These are phyloP conservation scores for Poeciliopsis gracilis DNA, from an alignment of 2,797 vertebrate species.

Conservation along the genomic window DNA sequence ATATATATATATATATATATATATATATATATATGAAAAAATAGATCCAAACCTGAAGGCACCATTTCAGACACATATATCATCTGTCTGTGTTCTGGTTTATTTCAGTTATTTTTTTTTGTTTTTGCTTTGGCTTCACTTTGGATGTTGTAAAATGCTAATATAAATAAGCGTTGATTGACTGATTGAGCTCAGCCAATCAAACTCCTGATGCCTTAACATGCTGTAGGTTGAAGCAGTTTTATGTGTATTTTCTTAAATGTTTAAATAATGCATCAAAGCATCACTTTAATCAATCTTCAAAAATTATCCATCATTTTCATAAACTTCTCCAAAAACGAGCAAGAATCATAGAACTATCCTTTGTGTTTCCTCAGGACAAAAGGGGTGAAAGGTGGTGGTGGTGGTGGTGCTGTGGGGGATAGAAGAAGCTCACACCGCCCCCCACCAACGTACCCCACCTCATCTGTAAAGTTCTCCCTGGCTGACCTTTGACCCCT, in stretches of 20 bases:
- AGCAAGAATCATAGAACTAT: neutral
- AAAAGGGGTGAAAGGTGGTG: constrained; percentile 73
- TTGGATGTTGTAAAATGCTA: neutral
- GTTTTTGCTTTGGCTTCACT: neutral
- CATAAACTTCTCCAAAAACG: neutral
- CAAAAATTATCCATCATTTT: neutral
- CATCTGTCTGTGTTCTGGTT: no score
- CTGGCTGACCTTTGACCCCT: constrained; percentile 79
- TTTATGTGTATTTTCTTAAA: neutral
- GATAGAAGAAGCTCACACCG: constrained; percentile 67
- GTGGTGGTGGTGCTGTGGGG: constrained; percentile 46
- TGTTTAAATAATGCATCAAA: neutral
- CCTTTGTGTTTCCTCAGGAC: constrained; percentile 74
- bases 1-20: no score
- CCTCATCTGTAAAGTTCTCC: constrained; percentile 71
- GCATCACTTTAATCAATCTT: neutral
- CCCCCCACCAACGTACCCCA: constrained; percentile 43
- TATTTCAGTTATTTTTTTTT: neutral
- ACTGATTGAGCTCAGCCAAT: neutral
- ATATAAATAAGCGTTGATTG: neutral
- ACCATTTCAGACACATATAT: neutral
- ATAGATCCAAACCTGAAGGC: neutral
- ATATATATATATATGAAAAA: neutral
- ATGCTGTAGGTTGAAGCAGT: neutral
- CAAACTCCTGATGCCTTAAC: neutral